Percentiles rank a stretch among this genome's conserved stretches.
Evolutionary conservation across 2,113 vertebrate genomes (phyloP).

Genomic region (Odocoileus virginianus): DNA sequence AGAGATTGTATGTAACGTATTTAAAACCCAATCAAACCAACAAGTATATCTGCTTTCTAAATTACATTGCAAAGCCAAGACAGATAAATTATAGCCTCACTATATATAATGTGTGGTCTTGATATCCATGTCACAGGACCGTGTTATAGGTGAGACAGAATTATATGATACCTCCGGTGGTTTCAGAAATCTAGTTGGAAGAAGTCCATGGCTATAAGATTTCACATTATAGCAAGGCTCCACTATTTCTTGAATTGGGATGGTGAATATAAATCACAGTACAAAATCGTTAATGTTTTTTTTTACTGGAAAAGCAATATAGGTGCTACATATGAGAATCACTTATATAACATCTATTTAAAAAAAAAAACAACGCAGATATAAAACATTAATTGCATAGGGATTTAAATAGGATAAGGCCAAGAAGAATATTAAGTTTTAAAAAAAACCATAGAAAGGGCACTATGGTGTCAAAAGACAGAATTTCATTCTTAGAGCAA

Average conservation of each 20-base stretch:
- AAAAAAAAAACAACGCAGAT: slow-evolving; percentile 78
- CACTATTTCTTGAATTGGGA: slow-evolving; percentile 66
- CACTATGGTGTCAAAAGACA: slow-evolving; percentile 83
- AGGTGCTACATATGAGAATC: slow-evolving; percentile 78
- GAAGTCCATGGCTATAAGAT: neutral
- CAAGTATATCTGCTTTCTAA: slow-evolving; percentile 68
- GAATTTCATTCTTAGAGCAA: slow-evolving; percentile 70
- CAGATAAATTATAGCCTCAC: slow-evolving; percentile 53
- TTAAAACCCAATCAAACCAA: slow-evolving; percentile 59
- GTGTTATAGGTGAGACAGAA: neutral
- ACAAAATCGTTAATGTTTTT: slow-evolving; percentile 79
- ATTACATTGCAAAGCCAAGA: slow-evolving; percentile 68
- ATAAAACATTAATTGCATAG: slow-evolving; percentile 87
- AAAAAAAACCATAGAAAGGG: slow-evolving; percentile 80
- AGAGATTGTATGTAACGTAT: slow-evolving; percentile 44
- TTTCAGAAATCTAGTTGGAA: slow-evolving; percentile 21
- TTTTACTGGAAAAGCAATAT: slow-evolving; percentile 78
- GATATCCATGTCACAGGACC: neutral
- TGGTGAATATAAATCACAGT: slow-evolving; percentile 81
- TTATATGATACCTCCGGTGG: neutral
- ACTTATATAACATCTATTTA: slow-evolving; percentile 73
- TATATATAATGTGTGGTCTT: neutral
- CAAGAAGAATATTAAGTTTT: slow-evolving; percentile 80
- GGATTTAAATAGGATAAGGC: slow-evolving; percentile 87
- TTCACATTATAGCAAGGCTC: slow-evolving; percentile 57